These are phyloP conservation scores for Meandrusa payeni DNA, from an alignment of 2,888 invertebrate genomes.

Conservation along the genomic window DNA sequence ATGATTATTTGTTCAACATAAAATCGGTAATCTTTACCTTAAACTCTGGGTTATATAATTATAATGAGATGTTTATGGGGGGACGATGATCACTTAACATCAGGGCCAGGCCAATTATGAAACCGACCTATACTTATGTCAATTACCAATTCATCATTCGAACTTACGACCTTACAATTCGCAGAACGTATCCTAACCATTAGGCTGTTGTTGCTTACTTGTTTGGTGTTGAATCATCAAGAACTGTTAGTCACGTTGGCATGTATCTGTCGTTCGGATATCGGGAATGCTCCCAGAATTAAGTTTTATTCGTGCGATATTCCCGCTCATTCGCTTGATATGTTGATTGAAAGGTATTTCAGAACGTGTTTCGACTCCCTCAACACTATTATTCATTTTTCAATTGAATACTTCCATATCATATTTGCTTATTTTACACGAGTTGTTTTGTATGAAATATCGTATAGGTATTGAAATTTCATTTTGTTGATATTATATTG, in stretches of 20 bases:
- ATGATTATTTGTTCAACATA: no score
- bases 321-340: slow-evolving; percentile 45
- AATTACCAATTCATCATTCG: no score
- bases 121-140: no score
- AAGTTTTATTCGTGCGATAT: slow-evolving; percentile 51
- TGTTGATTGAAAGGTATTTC: slow-evolving; percentile 64
- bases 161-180: no score
- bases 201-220: no score
- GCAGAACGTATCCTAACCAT: no score
- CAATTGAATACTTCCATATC: slow-evolving; percentile 10
- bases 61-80: no score
- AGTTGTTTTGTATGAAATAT: slow-evolving; percentile 10
- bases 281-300: slow-evolving; percentile 51
- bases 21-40: no score
- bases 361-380: slow-evolving; percentile 41
- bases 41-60: no score
- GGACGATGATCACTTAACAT: no score
- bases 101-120: no score
- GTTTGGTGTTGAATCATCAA: neutral
- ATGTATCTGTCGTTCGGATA: slow-evolving; percentile 53
- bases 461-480: slow-evolving; percentile 9
- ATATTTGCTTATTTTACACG: slow-evolving; percentile 18
- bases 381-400: slow-evolving; percentile 24
- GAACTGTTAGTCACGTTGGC: slow-evolving; percentile 41
- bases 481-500: no score